Percentiles rank a stretch among this genome's conserved stretches.
These are phyloP conservation scores for Chrysomela aeneicollis DNA, from an alignment of 2,888 invertebrate genomes.

Conservation along the genomic window DNA sequence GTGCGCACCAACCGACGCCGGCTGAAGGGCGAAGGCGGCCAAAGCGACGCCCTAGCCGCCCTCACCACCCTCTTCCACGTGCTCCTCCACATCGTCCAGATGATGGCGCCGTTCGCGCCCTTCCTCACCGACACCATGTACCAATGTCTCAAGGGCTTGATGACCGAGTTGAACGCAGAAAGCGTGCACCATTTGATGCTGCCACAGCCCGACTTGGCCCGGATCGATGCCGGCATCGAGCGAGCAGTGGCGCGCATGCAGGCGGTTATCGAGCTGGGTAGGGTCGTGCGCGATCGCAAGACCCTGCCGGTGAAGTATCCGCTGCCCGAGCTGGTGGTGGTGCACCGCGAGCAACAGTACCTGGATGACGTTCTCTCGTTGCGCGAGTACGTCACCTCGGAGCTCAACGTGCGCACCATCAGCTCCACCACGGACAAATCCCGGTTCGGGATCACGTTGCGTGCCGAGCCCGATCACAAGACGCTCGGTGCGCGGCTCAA, in stretches of 20 bases:
- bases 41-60: slow-evolving; percentile 82
- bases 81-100: slow-evolving; percentile 84
- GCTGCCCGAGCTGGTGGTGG: slow-evolving; percentile 92
- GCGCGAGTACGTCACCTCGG: slow-evolving; percentile 87
- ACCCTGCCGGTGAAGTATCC: slow-evolving; percentile 97
- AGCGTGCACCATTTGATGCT: slow-evolving; percentile 95
- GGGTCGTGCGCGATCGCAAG: slow-evolving; percentile 91
- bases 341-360: slow-evolving; percentile 83
- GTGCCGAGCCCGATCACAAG: slow-evolving; percentile 96
- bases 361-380: slow-evolving; percentile 76
- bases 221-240: slow-evolving; percentile 89
- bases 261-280: slow-evolving; percentile 90
- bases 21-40: slow-evolving; percentile 89
- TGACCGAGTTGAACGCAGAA: slow-evolving; percentile 66
- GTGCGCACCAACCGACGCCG: slow-evolving; percentile 95
- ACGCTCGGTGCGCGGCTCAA: slow-evolving; percentile 87
- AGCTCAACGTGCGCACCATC: slow-evolving; percentile 89
- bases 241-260: slow-evolving; percentile 93
- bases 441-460: slow-evolving; percentile 83
- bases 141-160: slow-evolving; percentile 80
- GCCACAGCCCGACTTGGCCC: slow-evolving; percentile 73
- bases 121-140: slow-evolving; percentile 96
- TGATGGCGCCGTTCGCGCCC: slow-evolving; percentile 98
- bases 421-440: slow-evolving; percentile 88
- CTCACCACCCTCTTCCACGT: slow-evolving; percentile 89